These are phyloP conservation scores for Deilephila elpenor DNA, from an alignment of 2,888 invertebrate genomes.

Conservation along the genomic window DNA sequence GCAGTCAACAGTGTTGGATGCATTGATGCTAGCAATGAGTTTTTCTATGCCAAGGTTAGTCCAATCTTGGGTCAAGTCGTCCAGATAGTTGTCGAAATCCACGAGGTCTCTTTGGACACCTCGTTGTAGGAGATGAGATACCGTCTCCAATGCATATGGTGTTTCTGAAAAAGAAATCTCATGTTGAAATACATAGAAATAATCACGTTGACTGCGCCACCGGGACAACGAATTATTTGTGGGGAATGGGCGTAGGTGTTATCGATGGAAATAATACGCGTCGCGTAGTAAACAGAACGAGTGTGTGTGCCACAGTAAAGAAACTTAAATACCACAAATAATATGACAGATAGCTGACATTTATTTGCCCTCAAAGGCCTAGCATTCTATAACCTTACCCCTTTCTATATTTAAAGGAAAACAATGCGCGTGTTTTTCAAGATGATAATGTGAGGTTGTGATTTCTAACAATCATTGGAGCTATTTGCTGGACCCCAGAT, in stretches of 20 bases:
- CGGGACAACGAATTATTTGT: background rate
- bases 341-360: no score
- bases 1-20: conserved; percentile 50
- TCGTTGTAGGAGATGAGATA: conserved; percentile 89
- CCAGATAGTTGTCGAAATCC: conserved; percentile 99
- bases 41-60: conserved; percentile 87
- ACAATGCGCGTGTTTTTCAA: no score
- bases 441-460: background rate
- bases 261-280: no score
- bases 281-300: no score
- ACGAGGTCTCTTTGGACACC: conserved; percentile 91
- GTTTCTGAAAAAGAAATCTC: conserved; percentile 62
- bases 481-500: background rate
- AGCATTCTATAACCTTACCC: no score
- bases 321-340: no score
- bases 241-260: no score
- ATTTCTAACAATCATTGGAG: background rate
- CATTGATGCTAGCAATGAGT: conserved; percentile 68
- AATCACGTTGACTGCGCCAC: background rate
- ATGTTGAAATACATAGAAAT: background rate
- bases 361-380: no score
- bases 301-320: no score
- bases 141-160: conserved; percentile 84
- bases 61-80: conserved; percentile 96
- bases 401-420: no score